A percentile compares a stretch with the other conserved stretches of the same genome.
These are phyloP conservation scores for Sarcophaga peregrina DNA, from an alignment of 1,140 invertebrate genomes.

Conservation along the genomic window DNA sequence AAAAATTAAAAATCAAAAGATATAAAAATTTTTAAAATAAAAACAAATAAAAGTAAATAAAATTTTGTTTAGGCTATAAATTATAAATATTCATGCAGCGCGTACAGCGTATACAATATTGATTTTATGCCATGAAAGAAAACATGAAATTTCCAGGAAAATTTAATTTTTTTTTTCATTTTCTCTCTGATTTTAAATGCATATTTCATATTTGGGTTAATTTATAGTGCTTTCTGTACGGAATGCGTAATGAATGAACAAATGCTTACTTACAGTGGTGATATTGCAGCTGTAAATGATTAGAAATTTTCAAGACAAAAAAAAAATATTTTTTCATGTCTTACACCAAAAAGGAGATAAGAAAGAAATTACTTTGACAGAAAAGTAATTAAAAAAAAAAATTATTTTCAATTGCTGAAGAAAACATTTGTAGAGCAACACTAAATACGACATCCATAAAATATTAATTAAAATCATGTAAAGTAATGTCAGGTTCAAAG, in stretches of 20 bases:
- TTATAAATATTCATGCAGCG: too few species aligned
- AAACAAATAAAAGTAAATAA: too few species aligned
- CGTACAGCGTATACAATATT: too few species aligned
- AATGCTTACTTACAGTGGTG: too few species aligned
- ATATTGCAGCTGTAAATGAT: not conserved
- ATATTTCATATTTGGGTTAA: constrained; percentile 30
- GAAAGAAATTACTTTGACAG: not conserved
- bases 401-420: too few species aligned
- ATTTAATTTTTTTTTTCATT: too few species aligned
- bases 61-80: too few species aligned
- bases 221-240: not conserved
- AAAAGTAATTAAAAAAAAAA: not conserved
- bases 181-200: too few species aligned
- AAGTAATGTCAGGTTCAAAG: constrained; percentile 32
- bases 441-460: not conserved
- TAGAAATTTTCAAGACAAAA: not conserved
- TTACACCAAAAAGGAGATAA: not conserved
- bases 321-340: not conserved
- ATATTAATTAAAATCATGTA: constrained; percentile 19
- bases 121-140: too few species aligned
- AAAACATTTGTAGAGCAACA: not conserved
- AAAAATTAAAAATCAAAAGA: too few species aligned
- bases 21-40: too few species aligned
- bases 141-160: too few species aligned
- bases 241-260: constrained; percentile 31